Conservation (phyloP, 2,113 vertebrate species). For the Oncorhynchus nerka region DNA sequence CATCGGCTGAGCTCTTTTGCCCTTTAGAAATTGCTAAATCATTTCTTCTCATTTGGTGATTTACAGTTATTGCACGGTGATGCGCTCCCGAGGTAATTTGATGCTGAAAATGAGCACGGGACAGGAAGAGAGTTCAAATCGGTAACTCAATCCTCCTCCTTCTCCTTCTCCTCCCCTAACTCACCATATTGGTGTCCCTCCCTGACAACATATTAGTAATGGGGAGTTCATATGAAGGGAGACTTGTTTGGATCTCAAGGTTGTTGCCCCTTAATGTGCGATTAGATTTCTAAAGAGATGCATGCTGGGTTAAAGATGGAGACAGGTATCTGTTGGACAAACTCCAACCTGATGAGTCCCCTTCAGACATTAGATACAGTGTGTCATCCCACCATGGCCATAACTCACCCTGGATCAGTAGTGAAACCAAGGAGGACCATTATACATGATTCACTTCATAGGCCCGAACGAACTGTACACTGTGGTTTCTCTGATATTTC, state of each 20-base stretch:
- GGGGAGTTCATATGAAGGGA: slow-evolving; percentile 32
- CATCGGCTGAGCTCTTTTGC: slow-evolving; percentile 37
- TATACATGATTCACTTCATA: background rate
- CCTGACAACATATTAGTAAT: background rate
- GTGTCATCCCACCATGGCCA: too few species aligned
- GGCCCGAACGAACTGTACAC: slow-evolving; percentile 5
- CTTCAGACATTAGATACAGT: too few species aligned
- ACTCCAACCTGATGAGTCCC: background rate
- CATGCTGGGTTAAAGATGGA: too few species aligned
- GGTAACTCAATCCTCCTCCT: slow-evolving; percentile 51
- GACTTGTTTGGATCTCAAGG: slow-evolving; percentile 47
- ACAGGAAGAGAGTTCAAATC: slow-evolving; percentile 57
- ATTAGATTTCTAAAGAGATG: too few species aligned
- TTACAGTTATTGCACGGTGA: slow-evolving; percentile 64
- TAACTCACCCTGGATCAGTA: too few species aligned
- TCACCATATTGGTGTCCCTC: background rate
- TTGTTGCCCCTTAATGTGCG: slow-evolving; percentile 10
- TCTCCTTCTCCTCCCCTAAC: slow-evolving; percentile 33
- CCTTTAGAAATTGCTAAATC: slow-evolving; percentile 66
- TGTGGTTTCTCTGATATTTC: slow-evolving; percentile 19
- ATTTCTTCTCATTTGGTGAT: slow-evolving; percentile 64
- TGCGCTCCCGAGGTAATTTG: slow-evolving; percentile 53
- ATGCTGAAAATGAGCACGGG: slow-evolving; percentile 53
- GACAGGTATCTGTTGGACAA: too few species aligned
- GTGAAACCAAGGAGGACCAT: too few species aligned